Conservation (phyloP, 1,140 invertebrate genomes). For the Sitodiplosis mosellana region DNA sequence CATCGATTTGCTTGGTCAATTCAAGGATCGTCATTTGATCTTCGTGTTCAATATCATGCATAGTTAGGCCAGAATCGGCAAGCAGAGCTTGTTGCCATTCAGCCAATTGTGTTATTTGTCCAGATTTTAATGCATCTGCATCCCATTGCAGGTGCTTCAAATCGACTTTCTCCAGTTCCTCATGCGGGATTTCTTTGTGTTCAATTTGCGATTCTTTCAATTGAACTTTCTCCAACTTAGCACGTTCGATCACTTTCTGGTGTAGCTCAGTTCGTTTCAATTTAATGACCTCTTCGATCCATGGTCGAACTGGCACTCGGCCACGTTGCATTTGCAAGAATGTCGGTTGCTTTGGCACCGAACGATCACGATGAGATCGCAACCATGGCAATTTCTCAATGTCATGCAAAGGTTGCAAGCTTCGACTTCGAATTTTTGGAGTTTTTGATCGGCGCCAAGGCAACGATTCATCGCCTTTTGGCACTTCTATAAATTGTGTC, state of each 20-base stretch:
- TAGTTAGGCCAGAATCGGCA: neutral
- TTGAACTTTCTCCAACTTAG: constrained; percentile 24
- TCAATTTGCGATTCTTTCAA: constrained; percentile 20
- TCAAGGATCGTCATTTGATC: constrained; percentile 25
- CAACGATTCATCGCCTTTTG: constrained; percentile 30
- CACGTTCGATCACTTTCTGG: constrained; percentile 17
- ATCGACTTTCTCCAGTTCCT: constrained; percentile 20
- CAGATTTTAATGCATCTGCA: constrained; percentile 12
- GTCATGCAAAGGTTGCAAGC: constrained; percentile 17
- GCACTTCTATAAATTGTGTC: constrained; percentile 11
- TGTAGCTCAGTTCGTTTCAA: constrained; percentile 30
- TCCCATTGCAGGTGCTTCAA: constrained; percentile 19
- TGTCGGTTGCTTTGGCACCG: constrained; percentile 16
- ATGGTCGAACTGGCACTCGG: constrained; percentile 25
- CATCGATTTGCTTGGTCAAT: constrained; percentile 22
- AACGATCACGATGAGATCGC: constrained; percentile 19
- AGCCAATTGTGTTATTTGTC: constrained; percentile 5
- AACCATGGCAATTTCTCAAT: constrained; percentile 16
- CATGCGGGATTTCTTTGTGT: constrained; percentile 20
- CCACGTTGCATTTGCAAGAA: constrained; percentile 15
- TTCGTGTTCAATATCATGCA: constrained; percentile 20
- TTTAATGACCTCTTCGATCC: constrained; percentile 35
- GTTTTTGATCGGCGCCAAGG: constrained; percentile 27
- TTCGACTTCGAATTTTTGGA: constrained; percentile 17
- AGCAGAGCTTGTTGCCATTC: no score